A percentile compares a stretch with the other conserved stretches of the same genome.
Conservation (phyloP, 2,888 invertebrate species). For the Scaptomyza polygonia region DNA sequence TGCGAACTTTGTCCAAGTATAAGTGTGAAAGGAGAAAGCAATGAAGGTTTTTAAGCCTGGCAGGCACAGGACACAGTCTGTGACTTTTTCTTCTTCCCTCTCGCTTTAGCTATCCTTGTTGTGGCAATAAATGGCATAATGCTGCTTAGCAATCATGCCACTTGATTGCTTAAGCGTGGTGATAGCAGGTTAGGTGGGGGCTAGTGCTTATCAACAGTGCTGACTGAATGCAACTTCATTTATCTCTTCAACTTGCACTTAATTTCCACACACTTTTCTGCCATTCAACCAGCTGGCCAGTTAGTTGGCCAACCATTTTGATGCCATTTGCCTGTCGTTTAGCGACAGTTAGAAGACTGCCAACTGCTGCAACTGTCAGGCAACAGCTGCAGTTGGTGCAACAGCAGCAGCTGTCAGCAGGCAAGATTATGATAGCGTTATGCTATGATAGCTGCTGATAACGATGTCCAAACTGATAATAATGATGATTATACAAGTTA, state of each 20-base stretch:
- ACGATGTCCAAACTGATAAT: constrained; percentile 36
- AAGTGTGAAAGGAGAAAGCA: not conserved
- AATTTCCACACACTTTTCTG: constrained; percentile 13
- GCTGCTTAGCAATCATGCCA: constrained; percentile 74
- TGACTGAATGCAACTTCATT: constrained; percentile 18
- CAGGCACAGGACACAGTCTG: not conserved
- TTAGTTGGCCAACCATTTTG: constrained; percentile 15
- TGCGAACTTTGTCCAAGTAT: constrained; percentile 15
- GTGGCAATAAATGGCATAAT: constrained; percentile 75
- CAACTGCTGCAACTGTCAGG: constrained; percentile 14
- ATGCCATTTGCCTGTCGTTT: constrained; percentile 38
- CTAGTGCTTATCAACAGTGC: constrained; percentile 22
- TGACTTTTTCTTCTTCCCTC: not conserved
- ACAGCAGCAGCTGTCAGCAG: not conserved
- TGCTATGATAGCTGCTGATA: constrained; percentile 26
- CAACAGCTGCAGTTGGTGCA: constrained; percentile 15
- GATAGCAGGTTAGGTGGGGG: not conserved
- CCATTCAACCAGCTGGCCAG: not conserved
- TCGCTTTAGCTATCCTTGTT: constrained; percentile 34
- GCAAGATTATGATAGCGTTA: constrained; percentile 14
- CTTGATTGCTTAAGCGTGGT: constrained; percentile 52
- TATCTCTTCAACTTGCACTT: constrained; percentile 28
- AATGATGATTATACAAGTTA: constrained; percentile 3
- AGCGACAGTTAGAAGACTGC: constrained; percentile 36
- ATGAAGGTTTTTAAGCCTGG: not conserved